A percentile compares a stretch with the other conserved stretches of the same genome.
These are phyloP conservation scores for Myopa testacea DNA, from an alignment of 2,888 invertebrate species.

Conservation along the genomic window DNA sequence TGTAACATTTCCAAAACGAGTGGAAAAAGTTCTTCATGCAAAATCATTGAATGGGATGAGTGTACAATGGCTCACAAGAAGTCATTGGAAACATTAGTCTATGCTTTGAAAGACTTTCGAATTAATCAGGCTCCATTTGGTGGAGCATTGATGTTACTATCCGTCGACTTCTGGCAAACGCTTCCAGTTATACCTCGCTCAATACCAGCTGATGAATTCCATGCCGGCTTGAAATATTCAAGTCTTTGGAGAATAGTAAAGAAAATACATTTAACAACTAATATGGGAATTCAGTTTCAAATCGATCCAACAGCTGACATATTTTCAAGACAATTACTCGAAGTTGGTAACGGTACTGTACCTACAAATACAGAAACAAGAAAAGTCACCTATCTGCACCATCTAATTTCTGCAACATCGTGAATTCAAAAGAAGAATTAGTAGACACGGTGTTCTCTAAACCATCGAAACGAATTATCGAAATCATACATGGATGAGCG, in stretches of 20 bases:
- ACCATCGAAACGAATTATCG: too few species aligned
- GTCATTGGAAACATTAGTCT: conserved; percentile 52
- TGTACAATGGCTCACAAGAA: conserved; percentile 56
- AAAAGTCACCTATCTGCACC: too few species aligned
- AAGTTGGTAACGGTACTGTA: not conserved
- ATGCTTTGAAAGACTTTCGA: conserved; percentile 51
- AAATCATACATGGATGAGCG: too few species aligned
- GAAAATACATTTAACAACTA: not conserved
- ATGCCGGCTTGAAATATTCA: conserved; percentile 40
- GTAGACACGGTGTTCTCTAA: too few species aligned
- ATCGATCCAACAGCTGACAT: not conserved
- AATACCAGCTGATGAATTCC: conserved; percentile 41
- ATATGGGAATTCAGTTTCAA: not conserved
- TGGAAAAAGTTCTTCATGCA: conserved; percentile 55
- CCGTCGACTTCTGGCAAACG: conserved; percentile 42
- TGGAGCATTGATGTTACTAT: conserved; percentile 37
- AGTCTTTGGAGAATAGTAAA: conserved; percentile 28
- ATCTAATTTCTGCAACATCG: too few species aligned
- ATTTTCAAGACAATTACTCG: conserved; percentile 4
- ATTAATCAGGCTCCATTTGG: conserved; percentile 37
- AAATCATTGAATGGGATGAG: conserved; percentile 56
- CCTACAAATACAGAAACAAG: too few species aligned
- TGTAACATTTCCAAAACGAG: conserved; percentile 55
- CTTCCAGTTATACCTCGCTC: conserved; percentile 38
- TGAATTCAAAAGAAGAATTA: too few species aligned